phyloP scores from a whole-genome alignment of 1,140 invertebrate genomes.

The Bombus impatiens region DNA sequence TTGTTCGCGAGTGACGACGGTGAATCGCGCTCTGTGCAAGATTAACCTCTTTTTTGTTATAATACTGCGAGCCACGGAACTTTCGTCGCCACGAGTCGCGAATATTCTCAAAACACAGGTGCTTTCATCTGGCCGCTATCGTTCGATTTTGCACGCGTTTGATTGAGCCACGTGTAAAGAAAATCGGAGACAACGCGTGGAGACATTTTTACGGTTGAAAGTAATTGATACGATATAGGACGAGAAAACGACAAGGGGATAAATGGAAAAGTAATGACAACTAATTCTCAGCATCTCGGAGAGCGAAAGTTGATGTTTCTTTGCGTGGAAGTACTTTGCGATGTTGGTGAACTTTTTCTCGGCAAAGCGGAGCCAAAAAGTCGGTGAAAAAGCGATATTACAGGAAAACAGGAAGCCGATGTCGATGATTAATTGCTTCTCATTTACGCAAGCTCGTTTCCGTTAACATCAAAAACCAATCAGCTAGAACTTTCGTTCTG shows the following conservation, averaged over 20 bases:
- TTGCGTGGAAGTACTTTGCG: neutral
- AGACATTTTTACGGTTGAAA: neutral
- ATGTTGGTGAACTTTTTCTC: neutral
- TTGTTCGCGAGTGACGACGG: neutral
- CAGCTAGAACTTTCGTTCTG: constrained; percentile 1
- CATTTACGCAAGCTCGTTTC: neutral
- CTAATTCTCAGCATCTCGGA: neutral
- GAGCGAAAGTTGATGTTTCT: neutral
- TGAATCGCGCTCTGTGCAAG: neutral
- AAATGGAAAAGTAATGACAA: neutral
- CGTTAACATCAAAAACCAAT: neutral
- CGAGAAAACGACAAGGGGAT: neutral
- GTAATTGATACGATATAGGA: neutral
- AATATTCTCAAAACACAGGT: too few species aligned
- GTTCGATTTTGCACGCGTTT: too few species aligned
- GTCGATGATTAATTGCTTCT: constrained; percentile 14
- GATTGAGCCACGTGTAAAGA: too few species aligned
- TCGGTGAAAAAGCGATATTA: neutral
- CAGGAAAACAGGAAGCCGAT: neutral
- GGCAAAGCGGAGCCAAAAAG: neutral
- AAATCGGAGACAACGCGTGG: too few species aligned
- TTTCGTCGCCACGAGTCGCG: too few species aligned
- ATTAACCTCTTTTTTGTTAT: neutral
- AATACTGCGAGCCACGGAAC: too few species aligned
- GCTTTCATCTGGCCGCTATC: too few species aligned